Evolutionary conservation across 2,797 vertebrate genomes (phyloP), one percentile per base, ranked within the genome.

Genomic region (Ctenochaetus hawaiiensis): DNA sequence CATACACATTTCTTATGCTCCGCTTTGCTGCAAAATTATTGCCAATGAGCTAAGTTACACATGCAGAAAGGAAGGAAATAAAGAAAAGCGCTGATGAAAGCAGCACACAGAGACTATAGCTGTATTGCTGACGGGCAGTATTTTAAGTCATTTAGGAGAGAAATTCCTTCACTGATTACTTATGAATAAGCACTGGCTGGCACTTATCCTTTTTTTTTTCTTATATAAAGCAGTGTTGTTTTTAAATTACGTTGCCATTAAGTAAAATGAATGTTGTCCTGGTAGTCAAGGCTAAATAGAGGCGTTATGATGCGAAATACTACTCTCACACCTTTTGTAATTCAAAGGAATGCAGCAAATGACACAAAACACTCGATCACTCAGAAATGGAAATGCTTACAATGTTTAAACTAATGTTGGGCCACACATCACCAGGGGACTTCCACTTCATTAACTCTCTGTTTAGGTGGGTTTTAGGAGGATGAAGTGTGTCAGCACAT

Each of bases 391-490:
- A 63, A 18, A 60, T 18, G 12, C 43, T 48, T 30, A 51, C 64
- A 72, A 73, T 68, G 68, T 52, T 59, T 45, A 56, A 16, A 73
- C 72, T 72, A 53, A 62, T 70, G 68, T 78, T 80, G 72, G 79
- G 80, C 83, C 78, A 72, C 67, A 57, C 59, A 75, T 71, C 78
- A 67, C 53, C 67, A 44, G 20, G 78, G 80, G 79, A 82, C 85
- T 81, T 88, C 60, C 76, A 75, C 80, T 84, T 88, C 85, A 89
- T 91, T 92, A 88, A 62, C 86, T 83, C 77, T 86, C 45, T 47
- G 74, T 84, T 81, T 82, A 60, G 73, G 60, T 52, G 57, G 76
- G n/a, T 20, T 39, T 67, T 39, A 69, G 72, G 47, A 77, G 64
- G 76, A 80, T 13, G 58, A 81, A 73, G 78, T 74, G 74, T 67